Base-by-base conservation (phyloP, 2,888 invertebrate species). In the Ectemnius lituratus region DNA sequence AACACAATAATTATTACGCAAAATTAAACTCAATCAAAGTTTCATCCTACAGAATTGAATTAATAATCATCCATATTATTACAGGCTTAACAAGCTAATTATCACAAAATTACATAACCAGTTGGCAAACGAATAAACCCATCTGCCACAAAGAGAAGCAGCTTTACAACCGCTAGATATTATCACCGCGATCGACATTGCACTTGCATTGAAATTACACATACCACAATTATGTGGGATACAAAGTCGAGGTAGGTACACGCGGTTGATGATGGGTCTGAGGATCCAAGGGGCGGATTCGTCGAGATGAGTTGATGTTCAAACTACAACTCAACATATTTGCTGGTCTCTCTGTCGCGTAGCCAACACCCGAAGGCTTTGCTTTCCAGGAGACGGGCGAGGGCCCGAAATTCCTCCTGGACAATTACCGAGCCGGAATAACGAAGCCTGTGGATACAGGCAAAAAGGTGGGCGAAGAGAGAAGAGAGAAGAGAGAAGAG, bases 391-490 rank as follows among this genome's bases (percentile, higher is more conserved):
- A 76, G 76, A 73, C 67, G 75, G 76, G 76, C 73, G 57, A 68
- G 67, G 75, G 79, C 62, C 75, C 76, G 73, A 59, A 84, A 83
- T 80, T 82, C 80, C 82, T 74, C 62, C 46, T 60, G 68, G 71
- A 76, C 75, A 69, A 80, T 84, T 84, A 81, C 80, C 57, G 28
- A 58, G 47, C 63, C 45, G 8, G 37, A 72, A 61, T 62, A 75
- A 47, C 47, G 68, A 66, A 46, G 46, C 61, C 59, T 20, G 13
- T 46, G 62, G 56, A 52, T 67, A 56, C 67, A 23, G 23, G 23
- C 23, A 23, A 23, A 23, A 23, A 23, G 23, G 23, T 23, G 23
- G 23, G 23, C 23, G 3, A 23, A 23, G 2, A 23, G 23, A 20
- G 20, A 20, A 20, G 2, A 20, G 2, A 2, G 20, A 20, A 23